phyloP scores from a whole-genome alignment of 2,113 vertebrate species.

The Marmota flaviventris region DNA sequence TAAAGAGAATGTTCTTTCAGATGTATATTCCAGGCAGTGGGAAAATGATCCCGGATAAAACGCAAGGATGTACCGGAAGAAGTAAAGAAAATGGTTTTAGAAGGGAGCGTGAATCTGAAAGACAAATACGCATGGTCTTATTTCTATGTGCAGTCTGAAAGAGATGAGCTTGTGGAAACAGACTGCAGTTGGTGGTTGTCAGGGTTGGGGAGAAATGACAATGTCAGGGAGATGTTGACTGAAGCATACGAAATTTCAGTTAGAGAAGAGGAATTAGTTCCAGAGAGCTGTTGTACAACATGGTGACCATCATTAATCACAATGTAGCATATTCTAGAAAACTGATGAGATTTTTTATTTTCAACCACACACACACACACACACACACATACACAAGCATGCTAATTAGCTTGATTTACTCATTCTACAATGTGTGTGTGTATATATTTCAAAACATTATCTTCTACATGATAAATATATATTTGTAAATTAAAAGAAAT shows the following conservation, averaged over 20 bases:
- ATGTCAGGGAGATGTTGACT: background rate
- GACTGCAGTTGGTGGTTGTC: background rate
- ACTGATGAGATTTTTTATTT: background rate
- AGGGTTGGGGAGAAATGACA: background rate
- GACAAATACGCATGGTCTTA: too few relatives aligned
- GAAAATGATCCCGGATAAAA: background rate
- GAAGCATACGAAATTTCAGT: background rate
- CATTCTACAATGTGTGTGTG: too few relatives aligned
- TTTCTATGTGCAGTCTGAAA: background rate
- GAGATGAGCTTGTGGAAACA: background rate
- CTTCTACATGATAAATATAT: too few relatives aligned
- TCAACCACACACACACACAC: background rate
- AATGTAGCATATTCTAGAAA: background rate
- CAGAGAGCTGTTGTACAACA: too few relatives aligned
- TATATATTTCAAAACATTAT: too few relatives aligned
- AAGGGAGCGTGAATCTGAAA: too few relatives aligned
- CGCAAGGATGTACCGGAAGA: background rate
- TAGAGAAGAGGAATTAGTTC: too few relatives aligned
- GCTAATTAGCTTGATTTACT: too few relatives aligned
- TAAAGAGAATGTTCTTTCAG: background rate
- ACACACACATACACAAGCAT: too few relatives aligned
- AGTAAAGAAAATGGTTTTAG: background rate
- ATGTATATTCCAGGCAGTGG: background rate
- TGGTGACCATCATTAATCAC: too few relatives aligned
- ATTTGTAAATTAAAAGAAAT: background rate